These are phyloP conservation scores for Vanessa atalanta DNA, from an alignment of 1,140 invertebrate species.

Conservation along the genomic window DNA sequence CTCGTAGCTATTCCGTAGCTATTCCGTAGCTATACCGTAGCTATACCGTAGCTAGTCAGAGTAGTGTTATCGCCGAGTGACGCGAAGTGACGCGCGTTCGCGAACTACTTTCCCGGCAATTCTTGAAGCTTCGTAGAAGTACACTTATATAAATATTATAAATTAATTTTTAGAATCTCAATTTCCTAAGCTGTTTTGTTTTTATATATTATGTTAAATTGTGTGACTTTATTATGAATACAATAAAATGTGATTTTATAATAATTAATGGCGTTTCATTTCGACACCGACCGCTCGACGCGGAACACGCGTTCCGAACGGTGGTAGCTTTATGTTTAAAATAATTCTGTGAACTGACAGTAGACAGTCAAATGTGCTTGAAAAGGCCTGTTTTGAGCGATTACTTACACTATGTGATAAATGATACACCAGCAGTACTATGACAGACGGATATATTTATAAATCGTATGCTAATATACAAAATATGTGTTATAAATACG, in stretches of 20 bases:
- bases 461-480: slow-evolving; percentile 19
- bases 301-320: too few relatives aligned
- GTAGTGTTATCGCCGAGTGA: slow-evolving; percentile 12
- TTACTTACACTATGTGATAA: not conserved
- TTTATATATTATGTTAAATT: slow-evolving; percentile 34
- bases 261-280: slow-evolving; percentile 37
- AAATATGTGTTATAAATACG: slow-evolving; percentile 8
- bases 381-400: too few relatives aligned
- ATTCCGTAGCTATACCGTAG: slow-evolving; percentile 25
- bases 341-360: too few relatives aligned
- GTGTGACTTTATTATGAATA: slow-evolving; percentile 33
- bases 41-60: slow-evolving; percentile 23
- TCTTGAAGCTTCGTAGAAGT: slow-evolving; percentile 53
- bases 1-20: slow-evolving; percentile 16
- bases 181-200: slow-evolving; percentile 29
- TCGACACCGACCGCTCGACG: not conserved
- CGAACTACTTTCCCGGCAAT: slow-evolving; percentile 18
- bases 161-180: slow-evolving; percentile 29
- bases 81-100: slow-evolving; percentile 3
- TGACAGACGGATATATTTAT: slow-evolving; percentile 28
- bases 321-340: too few relatives aligned
- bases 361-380: too few relatives aligned
- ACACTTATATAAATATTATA: slow-evolving; percentile 36
- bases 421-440: slow-evolving; percentile 19
- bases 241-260: slow-evolving; percentile 43